These are phyloP conservation scores for Zonitis immaculata DNA, from an alignment of 2,888 invertebrate genomes.

Conservation along the genomic window DNA sequence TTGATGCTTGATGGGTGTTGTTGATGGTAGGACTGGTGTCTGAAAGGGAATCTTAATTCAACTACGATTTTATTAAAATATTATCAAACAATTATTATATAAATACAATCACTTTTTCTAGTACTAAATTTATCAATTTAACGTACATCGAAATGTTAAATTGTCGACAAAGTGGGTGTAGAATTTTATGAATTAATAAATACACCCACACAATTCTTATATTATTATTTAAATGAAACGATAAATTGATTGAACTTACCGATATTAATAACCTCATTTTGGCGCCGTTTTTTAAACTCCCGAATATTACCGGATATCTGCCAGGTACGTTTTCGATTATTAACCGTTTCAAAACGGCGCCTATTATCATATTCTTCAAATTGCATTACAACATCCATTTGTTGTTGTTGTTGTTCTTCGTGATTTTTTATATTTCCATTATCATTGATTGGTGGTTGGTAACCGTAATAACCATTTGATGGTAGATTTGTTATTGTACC, in stretches of 20 bases:
- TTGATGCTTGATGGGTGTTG: slow-evolving; percentile 1
- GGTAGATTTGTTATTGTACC: slow-evolving; percentile 20
- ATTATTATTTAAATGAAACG: not conserved
- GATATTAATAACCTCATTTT: slow-evolving; percentile 30
- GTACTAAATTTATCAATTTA: no score
- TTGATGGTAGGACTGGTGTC: slow-evolving; percentile 21
- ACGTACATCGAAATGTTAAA: no score
- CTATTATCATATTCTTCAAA: slow-evolving; percentile 6
- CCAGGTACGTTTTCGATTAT: slow-evolving; percentile 25
- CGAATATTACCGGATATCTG: slow-evolving; percentile 15
- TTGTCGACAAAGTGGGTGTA: no score
- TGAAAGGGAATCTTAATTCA: slow-evolving; percentile 22
- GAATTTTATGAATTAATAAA: not conserved
- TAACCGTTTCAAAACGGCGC: not conserved
- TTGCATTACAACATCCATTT: slow-evolving; percentile 12
- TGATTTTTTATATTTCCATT: slow-evolving; percentile 4
- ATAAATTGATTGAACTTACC: not conserved
- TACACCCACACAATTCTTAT: not conserved
- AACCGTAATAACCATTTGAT: slow-evolving; percentile 36
- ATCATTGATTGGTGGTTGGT: slow-evolving; percentile 24
- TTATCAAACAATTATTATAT: no score
- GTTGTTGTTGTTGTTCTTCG: not conserved
- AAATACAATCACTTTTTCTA: no score
- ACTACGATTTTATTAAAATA: no score
- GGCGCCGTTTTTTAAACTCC: slow-evolving; percentile 40